Conservation (phyloP, 2,113 vertebrate genomes). For the Passer domesticus region DNA sequence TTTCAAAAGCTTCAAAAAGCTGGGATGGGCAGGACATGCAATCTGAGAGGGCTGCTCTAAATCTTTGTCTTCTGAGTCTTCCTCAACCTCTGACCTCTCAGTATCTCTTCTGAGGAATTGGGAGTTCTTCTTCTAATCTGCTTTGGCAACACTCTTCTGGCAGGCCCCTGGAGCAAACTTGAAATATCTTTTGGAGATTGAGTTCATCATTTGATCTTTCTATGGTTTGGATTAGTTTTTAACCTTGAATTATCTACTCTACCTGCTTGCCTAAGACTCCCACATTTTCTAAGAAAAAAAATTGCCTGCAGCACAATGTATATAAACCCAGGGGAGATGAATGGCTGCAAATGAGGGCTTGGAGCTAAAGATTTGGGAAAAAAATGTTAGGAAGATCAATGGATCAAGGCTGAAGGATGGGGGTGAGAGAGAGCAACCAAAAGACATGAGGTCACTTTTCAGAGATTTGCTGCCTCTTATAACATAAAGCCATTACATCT, state of each 20-base stretch:
- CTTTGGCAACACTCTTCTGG: conserved; percentile 43
- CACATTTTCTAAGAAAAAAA: background rate
- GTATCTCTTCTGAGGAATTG: conserved; percentile 37
- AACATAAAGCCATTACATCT: background rate
- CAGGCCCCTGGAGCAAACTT: conserved; percentile 45
- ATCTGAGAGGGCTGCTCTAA: conserved; percentile 31
- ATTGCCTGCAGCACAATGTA: background rate
- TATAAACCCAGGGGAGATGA: background rate
- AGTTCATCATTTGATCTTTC: conserved; percentile 50
- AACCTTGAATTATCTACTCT: conserved; percentile 38
- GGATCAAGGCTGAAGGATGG: background rate
- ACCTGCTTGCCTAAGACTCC: conserved; percentile 30
- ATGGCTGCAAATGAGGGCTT: background rate
- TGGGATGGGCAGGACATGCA: conserved; percentile 20
- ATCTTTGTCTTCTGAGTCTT: conserved; percentile 45
- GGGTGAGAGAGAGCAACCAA: background rate
- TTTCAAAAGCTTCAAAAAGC: background rate
- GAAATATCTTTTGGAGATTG: conserved; percentile 38
- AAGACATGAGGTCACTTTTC: background rate
- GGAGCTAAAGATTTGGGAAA: background rate
- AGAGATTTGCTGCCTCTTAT: background rate
- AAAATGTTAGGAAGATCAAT: background rate
- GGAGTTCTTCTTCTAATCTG: conserved; percentile 52
- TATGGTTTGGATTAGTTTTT: conserved; percentile 49
- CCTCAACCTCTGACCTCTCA: conserved; percentile 56